Base-by-base conservation (phyloP, 2,888 invertebrate species). In the Gasteruption jaculator region DNA sequence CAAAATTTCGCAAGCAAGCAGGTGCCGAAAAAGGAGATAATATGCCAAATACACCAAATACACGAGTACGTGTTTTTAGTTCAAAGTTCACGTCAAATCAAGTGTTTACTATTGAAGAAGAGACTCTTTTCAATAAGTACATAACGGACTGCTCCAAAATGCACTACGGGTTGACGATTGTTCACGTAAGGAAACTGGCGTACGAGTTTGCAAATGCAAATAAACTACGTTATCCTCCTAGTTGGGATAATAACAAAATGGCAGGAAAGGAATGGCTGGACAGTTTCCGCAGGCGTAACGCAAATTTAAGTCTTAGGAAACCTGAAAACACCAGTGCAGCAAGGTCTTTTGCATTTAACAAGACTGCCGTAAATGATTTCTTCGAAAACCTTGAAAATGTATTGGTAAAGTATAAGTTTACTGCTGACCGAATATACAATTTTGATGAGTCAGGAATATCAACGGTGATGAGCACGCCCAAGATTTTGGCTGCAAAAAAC, bases 371-470 rank as follows among this genome's bases (percentile, higher is more conserved):
- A 6, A 33, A 26, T 18, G 34, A 51, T 14, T 61, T 60, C 38
- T 57, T 38, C 30, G 38, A 54, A 12, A 54, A 58, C 31, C 29
- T 51, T 30, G 46, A 47, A 35, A 19, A 38, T 5, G 20, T 44
- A 24, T 29, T 43, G 6, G 22, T 3, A 8, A 33, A 39, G 31
- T 31, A 49, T 35, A 38, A 43, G 3, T 44, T 52, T 11, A 41
- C 46, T 5, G 39, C 48, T 3, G 45, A 49, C n/a, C 41, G 48
- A 14, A 58, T 58, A 11, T 49, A 37, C 3, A 60, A 58, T 41
- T 39, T 48, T 15, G 52, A 57, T 19, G 58, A 59, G 41, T 46
- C 56, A 10, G 54, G 54, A 1, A 41, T 60, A 4, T 49, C 54
- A 6, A 56, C 57, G 20, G 58, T 60, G 11, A 30, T 53, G 22